Base-by-base conservation (phyloP, 2,888 invertebrate species). In the Linyphia triangularis region DNA sequence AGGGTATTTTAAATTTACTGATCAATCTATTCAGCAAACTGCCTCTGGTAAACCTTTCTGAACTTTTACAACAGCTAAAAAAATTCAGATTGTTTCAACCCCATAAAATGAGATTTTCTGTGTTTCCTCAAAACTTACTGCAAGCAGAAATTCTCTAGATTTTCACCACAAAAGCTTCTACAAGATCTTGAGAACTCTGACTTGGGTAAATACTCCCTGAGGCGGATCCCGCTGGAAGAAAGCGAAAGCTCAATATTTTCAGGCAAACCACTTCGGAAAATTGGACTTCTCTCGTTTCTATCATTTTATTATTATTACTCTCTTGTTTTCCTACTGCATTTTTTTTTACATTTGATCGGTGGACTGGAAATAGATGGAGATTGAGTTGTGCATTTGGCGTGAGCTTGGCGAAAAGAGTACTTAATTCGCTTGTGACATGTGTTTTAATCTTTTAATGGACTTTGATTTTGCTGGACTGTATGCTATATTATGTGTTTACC, bases 281-380 rank as follows among this genome's bases (percentile, higher is more conserved):
- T 79, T 79, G 78, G 78, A 79, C 65, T 40, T 59, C 28, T 59
- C 43, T 33, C 43, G 16, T 78, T 51, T 67, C 65, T 40, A 9
- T 65, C 28, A 51, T 79, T 79, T 79, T 79, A 79, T 79, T 77
- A 77, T 79, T 79, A 51, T 79, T 79, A 51, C 7, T 37, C n/a
- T 40, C 61, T 77, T 37, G 16, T n/a, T 77, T 78, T 65, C 22
- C 28, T 73, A 28, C 22, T n/a, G 5, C 28, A 16, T 28, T 70
- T 13, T 16, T n/a, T 6, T 24, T 43, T 63, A 28, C 67, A 19
- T 28, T 63, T 67, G 40, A 79, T 43, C 22, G 43, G 19, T 67
- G 19, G 43, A 51, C n/a, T 67, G 51, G 30, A 51, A 67, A 43
- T 61, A 33, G 75, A 61, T 59, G 13, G 22, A 9, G 33, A n/a